Conservation (phyloP, 2,888 invertebrate species). For the Rhingia campestris region DNA sequence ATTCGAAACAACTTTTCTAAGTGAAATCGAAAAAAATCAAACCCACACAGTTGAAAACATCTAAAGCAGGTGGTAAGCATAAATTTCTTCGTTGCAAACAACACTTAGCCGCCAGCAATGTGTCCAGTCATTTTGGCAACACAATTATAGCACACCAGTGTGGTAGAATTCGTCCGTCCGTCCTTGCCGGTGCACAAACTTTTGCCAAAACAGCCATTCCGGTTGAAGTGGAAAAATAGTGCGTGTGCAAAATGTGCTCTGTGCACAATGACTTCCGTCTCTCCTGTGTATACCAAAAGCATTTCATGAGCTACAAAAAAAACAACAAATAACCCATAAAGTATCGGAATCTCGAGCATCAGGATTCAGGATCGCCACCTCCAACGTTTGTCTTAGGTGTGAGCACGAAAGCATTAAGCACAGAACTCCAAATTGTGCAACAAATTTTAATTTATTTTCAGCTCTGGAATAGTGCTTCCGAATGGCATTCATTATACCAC, state of each 20-base stretch:
- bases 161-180: neutral
- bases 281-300: neutral
- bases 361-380: neutral
- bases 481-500: conserved; percentile 61
- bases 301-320: neutral
- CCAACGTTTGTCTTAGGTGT: conserved; percentile 27
- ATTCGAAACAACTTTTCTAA: conserved; percentile 25
- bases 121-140: conserved; percentile 46
- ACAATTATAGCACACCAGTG: conserved; percentile 47
- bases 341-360: conserved; percentile 34
- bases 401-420: neutral
- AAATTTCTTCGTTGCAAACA: conserved; percentile 43
- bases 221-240: conserved; percentile 59
- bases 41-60: conserved; percentile 30
- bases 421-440: conserved; percentile 32
- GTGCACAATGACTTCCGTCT: conserved; percentile 32
- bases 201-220: conserved; percentile 50
- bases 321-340: neutral
- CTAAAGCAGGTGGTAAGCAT: conserved; percentile 64
- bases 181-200: conserved; percentile 23
- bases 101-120: conserved; percentile 32
- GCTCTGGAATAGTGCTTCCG: conserved; percentile 41
- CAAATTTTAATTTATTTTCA: conserved; percentile 64
- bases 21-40: conserved; percentile 5
- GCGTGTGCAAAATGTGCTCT: conserved; percentile 63